Conservation (phyloP, 2,113 vertebrate species). For the Eidolon helvum region DNA sequence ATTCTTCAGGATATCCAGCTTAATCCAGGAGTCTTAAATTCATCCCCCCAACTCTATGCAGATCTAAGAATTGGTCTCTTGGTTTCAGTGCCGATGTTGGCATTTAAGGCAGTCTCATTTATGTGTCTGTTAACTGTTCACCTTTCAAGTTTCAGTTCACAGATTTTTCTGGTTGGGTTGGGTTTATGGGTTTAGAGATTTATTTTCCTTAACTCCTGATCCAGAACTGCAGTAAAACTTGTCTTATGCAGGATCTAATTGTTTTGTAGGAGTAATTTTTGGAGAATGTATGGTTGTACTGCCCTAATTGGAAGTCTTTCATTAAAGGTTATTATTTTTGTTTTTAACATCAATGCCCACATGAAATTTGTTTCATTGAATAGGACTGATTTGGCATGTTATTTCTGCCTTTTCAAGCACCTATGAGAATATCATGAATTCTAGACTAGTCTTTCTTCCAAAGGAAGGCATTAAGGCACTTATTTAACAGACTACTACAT, state of each 20-base stretch:
- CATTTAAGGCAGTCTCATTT: too few species aligned
- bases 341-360: not conserved
- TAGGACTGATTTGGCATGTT: not conserved
- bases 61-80: not conserved
- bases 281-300: not conserved
- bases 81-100: not conserved
- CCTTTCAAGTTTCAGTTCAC: not conserved
- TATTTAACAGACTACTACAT: not conserved
- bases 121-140: not conserved
- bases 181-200: not conserved
- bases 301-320: not conserved
- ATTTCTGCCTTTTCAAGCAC: not conserved
- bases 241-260: not conserved
- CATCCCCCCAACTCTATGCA: not conserved
- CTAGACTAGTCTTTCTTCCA: not conserved
- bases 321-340: not conserved
- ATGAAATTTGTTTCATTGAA: not conserved
- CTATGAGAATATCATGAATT: not conserved
- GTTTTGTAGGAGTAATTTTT: not conserved
- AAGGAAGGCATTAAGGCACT: not conserved
- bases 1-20: not conserved
- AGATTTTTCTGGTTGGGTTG: not conserved
- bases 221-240: not conserved
- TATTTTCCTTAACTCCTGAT: not conserved
- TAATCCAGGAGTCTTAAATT: not conserved